Evolutionary conservation across 2,113 vertebrate genomes (phyloP).

Genomic region (Catharus fuscescens): DNA sequence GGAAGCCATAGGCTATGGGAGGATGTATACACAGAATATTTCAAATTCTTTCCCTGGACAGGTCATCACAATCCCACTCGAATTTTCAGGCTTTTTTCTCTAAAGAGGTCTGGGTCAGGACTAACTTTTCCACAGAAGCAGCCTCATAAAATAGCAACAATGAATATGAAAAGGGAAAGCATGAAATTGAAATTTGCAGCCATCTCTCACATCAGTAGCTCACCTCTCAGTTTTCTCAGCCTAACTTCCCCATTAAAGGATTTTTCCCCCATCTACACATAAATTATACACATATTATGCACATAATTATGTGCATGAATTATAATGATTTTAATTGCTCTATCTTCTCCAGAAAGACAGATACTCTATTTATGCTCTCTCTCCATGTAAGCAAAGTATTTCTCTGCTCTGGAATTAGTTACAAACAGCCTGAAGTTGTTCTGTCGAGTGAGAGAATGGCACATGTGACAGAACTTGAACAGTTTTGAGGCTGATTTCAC

Average conservation of each 20-base stretch:
- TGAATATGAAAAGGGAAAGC: not conserved
- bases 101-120: not conserved
- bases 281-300: not conserved
- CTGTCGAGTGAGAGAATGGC: fast-evolving
- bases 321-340: not conserved
- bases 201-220: not conserved
- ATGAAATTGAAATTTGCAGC: not conserved
- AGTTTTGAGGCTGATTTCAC: not conserved
- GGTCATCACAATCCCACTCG: not conserved
- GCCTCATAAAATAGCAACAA: not conserved
- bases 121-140: not conserved
- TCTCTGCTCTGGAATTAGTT: not conserved
- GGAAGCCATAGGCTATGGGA: fast-evolving
- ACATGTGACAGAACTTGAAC: not conserved
- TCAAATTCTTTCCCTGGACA: not conserved
- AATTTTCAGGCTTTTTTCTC: not conserved
- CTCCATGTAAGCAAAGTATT: not conserved
- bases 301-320: not conserved
- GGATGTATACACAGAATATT: not conserved
- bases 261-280: not conserved
- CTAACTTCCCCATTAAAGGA: not conserved
- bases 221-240: not conserved
- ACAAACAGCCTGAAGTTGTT: not conserved
- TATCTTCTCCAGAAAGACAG: not conserved
- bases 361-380: not conserved